These are phyloP conservation scores for Bombus cullumanus DNA, from an alignment of 1,140 invertebrate species.

Conservation along the genomic window DNA sequence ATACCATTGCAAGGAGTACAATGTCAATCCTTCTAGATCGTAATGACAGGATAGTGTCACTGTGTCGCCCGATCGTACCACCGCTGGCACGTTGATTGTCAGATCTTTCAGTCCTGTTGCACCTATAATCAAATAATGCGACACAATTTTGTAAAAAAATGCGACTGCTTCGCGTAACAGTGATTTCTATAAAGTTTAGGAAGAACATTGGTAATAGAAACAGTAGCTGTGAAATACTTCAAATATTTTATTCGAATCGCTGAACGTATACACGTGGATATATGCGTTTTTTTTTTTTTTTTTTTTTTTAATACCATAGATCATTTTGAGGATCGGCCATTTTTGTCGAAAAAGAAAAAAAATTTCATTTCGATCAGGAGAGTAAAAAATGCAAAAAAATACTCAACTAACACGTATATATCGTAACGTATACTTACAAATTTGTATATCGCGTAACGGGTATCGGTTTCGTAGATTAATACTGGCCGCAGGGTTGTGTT, in stretches of 20 bases:
- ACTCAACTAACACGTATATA: not conserved
- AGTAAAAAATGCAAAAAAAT: not conserved
- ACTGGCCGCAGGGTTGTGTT: not conserved
- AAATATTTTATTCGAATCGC: not conserved
- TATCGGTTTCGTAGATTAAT: slow-evolving; percentile 17
- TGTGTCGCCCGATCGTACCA: slow-evolving; percentile 88
- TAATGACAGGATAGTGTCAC: slow-evolving; percentile 90
- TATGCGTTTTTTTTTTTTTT: too few relatives aligned
- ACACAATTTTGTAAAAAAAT: not conserved
- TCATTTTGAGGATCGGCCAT: not conserved
- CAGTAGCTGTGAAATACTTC: not conserved
- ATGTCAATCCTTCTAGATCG: slow-evolving; percentile 88
- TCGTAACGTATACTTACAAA: not conserved
- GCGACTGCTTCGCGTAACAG: not conserved
- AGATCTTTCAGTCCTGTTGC: slow-evolving; percentile 87
- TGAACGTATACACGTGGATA: not conserved
- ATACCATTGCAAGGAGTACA: slow-evolving; percentile 94
- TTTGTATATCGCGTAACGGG: not conserved
- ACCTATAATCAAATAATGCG: slow-evolving; percentile 81
- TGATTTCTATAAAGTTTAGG: not conserved
- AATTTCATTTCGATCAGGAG: not conserved
- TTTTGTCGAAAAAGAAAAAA: not conserved
- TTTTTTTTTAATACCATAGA: not conserved
- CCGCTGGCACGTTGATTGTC: slow-evolving; percentile 88
- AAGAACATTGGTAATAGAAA: not conserved